phyloP scores from a whole-genome alignment of 2,797 vertebrate species.

The Dromococcyx pavoninus region DNA sequence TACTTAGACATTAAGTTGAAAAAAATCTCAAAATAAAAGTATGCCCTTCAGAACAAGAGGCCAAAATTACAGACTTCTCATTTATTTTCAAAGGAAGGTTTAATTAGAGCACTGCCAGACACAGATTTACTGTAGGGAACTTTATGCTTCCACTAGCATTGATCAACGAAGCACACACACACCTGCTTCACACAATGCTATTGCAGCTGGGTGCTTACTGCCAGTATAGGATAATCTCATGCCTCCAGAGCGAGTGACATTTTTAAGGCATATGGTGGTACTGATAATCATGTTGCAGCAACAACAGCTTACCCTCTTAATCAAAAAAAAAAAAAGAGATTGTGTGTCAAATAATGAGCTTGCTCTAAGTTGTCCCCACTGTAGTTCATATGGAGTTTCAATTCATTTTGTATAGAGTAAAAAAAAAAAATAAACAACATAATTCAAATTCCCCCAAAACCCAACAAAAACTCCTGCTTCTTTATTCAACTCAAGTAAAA shows the following conservation, averaged over 20 bases:
- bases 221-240: background rate
- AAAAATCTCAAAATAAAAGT: background rate
- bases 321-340: background rate
- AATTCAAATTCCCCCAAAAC: background rate
- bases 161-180: background rate
- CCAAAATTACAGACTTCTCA: background rate
- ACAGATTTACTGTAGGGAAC: background rate
- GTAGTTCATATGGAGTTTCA: background rate
- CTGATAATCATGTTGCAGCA: background rate
- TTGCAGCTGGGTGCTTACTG: background rate
- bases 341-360: background rate
- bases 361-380: background rate
- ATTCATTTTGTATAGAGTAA: background rate
- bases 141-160: background rate
- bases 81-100: background rate
- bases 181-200: background rate
- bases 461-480: fast-evolving
- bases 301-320: background rate
- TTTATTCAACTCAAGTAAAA: background rate
- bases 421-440: background rate
- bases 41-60: background rate
- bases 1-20: background rate
- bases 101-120: background rate
- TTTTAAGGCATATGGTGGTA: background rate
- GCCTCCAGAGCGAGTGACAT: background rate